Evolutionary conservation across 2,113 vertebrate species (phyloP).

Genomic region (Hippolais icterina): DNA sequence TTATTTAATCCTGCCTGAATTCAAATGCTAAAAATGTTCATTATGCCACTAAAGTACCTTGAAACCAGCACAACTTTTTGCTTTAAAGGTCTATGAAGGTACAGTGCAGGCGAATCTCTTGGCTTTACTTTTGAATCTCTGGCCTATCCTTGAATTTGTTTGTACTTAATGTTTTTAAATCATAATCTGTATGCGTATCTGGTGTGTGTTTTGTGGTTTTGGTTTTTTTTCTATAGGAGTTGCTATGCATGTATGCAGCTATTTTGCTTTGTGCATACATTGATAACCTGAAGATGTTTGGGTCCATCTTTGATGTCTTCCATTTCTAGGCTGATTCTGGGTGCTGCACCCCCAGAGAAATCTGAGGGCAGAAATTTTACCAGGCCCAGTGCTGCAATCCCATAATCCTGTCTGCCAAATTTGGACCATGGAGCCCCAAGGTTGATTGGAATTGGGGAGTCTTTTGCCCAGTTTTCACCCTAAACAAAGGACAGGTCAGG

Average conservation of each 20-base stretch:
- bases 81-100: not conserved
- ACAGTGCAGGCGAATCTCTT: not conserved
- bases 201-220: not conserved
- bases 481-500: not conserved
- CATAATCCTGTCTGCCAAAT: not conserved
- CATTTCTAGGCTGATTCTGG: not conserved
- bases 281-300: not conserved
- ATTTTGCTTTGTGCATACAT: not conserved
- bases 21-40: not conserved
- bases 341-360: not conserved
- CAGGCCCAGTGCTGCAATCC: not conserved
- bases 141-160: not conserved
- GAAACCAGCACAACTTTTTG: not conserved
- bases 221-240: not conserved
- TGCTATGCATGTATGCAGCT: not conserved
- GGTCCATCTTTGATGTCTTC: not conserved
- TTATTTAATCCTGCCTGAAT: not conserved
- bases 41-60: not conserved
- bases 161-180: not conserved
- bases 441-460: not conserved
- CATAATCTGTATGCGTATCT: not conserved
- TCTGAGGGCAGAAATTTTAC: not conserved
- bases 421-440: not conserved
- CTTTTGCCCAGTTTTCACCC: not conserved
- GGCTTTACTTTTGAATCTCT: not conserved